phyloP scores from a whole-genome alignment of 2,797 vertebrate species.

The Scolopax rusticola region DNA sequence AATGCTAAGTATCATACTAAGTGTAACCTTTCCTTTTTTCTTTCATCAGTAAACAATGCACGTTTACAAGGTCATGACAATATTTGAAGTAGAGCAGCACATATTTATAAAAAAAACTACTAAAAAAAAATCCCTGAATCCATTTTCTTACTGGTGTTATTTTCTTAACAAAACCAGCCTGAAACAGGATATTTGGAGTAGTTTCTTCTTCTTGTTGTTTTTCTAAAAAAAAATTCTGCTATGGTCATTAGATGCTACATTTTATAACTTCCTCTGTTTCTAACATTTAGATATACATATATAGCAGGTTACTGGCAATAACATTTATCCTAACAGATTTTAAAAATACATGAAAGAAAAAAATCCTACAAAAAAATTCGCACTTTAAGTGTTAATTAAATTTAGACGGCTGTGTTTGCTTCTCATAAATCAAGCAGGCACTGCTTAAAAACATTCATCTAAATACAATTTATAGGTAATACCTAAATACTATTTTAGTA shows the following conservation, averaged over 20 bases:
- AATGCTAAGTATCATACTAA: not conserved
- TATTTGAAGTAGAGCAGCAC: not conserved
- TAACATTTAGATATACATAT: not conserved
- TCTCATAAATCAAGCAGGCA: not conserved
- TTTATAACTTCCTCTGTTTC: not conserved
- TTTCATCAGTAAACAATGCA: not conserved
- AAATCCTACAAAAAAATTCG: not conserved
- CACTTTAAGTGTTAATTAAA: not conserved
- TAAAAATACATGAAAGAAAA: not conserved
- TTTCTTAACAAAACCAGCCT: not conserved
- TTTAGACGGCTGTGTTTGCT: not conserved
- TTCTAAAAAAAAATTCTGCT: not conserved
- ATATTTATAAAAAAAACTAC: not conserved
- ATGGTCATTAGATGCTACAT: not conserved
- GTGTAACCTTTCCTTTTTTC: not conserved
- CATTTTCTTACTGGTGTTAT: not conserved
- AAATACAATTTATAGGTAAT: not conserved
- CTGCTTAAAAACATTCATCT: not conserved
- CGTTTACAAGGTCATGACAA: not conserved
- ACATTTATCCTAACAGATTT: not conserved
- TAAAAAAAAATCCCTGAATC: not conserved
- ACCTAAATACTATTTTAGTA: not conserved
- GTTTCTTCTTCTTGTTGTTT: not conserved
- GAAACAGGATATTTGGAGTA: not conserved
- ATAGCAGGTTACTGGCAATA: not conserved